Conservation (phyloP, 2,888 invertebrate genomes). For the Sabatieria punctata region DNA sequence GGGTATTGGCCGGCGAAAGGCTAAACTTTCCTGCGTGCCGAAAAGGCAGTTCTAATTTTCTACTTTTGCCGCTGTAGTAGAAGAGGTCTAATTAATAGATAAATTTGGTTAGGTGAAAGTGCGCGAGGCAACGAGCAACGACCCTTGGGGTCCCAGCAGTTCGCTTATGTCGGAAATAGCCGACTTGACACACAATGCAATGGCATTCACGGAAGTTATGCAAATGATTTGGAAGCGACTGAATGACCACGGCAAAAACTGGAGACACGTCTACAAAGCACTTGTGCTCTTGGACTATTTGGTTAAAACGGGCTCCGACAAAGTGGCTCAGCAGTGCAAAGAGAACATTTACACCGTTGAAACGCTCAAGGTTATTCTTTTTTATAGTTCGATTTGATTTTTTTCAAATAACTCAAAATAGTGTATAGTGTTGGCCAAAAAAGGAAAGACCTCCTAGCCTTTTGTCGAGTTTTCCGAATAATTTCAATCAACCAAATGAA, state of each 20-base stretch:
- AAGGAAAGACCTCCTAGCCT: too few relatives aligned
- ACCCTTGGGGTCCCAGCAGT: constrained; percentile 98
- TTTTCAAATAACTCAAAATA: too few relatives aligned
- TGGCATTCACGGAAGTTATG: constrained; percentile 99
- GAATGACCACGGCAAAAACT: constrained; percentile 98
- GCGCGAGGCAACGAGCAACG: constrained; percentile 96
- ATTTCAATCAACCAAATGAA: too few relatives aligned
- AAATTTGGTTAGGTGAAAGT: constrained; percentile 60
- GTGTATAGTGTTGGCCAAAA: too few relatives aligned
- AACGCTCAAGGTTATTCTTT: constrained; percentile 54
- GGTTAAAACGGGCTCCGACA: constrained; percentile 97
- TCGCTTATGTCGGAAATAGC: constrained; percentile 93
- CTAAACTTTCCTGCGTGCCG: too few relatives aligned
- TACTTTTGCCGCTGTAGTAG: too few relatives aligned
- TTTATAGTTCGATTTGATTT: too few relatives aligned
- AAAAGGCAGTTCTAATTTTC: too few relatives aligned
- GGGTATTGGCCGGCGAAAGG: too few relatives aligned
- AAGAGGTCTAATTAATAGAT: background rate
- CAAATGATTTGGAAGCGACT: constrained; percentile 98
- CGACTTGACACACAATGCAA: constrained; percentile 95
- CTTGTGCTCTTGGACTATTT: constrained; percentile 86
- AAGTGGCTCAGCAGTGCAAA: constrained; percentile 94
- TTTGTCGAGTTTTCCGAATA: too few relatives aligned
- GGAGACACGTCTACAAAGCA: constrained; percentile 97
- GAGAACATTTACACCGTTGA: constrained; percentile 98